These are phyloP conservation scores for Silurus lanzhouensis DNA, from an alignment of 2,797 vertebrate genomes.

Conservation along the genomic window DNA sequence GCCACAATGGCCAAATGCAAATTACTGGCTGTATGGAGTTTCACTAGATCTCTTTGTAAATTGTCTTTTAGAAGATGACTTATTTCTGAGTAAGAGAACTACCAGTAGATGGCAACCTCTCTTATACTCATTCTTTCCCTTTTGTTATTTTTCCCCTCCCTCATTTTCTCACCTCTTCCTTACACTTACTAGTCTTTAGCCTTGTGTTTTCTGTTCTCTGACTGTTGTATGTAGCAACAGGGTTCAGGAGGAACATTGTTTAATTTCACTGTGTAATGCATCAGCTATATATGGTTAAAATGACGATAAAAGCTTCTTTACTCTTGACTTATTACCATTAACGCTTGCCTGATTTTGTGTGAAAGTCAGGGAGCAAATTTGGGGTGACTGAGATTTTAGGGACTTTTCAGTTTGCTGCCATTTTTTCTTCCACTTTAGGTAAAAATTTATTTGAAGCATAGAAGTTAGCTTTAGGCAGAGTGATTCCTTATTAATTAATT, in stretches of 20 bases:
- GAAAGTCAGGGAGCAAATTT: not conserved
- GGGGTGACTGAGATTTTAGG: not conserved
- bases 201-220: too few species aligned
- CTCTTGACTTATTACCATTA: not conserved
- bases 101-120: conserved; percentile 35
- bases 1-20: not conserved
- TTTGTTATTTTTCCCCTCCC: not conserved
- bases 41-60: not conserved
- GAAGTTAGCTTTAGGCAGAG: not conserved
- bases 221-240: too few species aligned
- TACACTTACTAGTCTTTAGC: too few species aligned
- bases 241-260: too few species aligned
- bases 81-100: not conserved
- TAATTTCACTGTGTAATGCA: too few species aligned
- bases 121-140: not conserved
- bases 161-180: too few species aligned
- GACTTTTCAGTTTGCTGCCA: not conserved
- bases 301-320: too few species aligned
- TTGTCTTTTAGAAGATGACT: not conserved
- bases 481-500: not conserved
- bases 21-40: not conserved
- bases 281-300: too few species aligned
- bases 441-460: not conserved
- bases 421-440: not conserved
- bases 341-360: not conserved